Evolutionary conservation across 2,888 invertebrate genomes (phyloP), one percentile per base, ranked within the genome.

Genomic region (Priocnemis perturbator): DNA sequence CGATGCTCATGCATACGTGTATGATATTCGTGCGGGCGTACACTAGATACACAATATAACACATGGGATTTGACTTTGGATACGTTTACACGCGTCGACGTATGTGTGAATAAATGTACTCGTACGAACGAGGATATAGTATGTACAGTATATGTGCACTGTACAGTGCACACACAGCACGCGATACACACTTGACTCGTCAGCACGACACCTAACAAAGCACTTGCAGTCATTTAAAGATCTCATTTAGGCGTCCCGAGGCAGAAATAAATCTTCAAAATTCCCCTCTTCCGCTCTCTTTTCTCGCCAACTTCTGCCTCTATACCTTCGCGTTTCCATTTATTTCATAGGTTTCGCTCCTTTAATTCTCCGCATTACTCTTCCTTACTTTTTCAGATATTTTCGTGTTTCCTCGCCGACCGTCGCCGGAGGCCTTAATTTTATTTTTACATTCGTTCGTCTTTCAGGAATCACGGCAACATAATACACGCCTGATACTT

Each of bases 141-240:
- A 37, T 37, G 4, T 11, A 37, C 37, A 11, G 37, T 37, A 37
- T 50, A 17, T 9, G 50, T 4, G n/a, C 11, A 5, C 15, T 17
- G 50, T 50, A 19, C 20, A 50, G 11, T 23, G 55, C 26, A 64
- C 50, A 62, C 68, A 71, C 76, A 76, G 76, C 69, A 68, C 68
- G 70, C 37, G 78, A 77, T 73, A 75, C 67, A 78, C 78, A 83
- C 83, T 82, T 81, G 81, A 81, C 78, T 81, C 82, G 79, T 77
- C 82, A 70, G 74, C 37, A 9, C 81, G 58, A 61, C 79, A 74
- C 71, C 77, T 79, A 80, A 74, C 80, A 76, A 77, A 80, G 77
- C 76, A 75, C 78, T 80, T 71, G 68, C 57, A 73, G 73, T 72
- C 76, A 78, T 83, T 83, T 79, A 81, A 81, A 78, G 76, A 80